Base-by-base conservation (phyloP, 2,888 invertebrate species). In the Malthinus flaveolus region DNA sequence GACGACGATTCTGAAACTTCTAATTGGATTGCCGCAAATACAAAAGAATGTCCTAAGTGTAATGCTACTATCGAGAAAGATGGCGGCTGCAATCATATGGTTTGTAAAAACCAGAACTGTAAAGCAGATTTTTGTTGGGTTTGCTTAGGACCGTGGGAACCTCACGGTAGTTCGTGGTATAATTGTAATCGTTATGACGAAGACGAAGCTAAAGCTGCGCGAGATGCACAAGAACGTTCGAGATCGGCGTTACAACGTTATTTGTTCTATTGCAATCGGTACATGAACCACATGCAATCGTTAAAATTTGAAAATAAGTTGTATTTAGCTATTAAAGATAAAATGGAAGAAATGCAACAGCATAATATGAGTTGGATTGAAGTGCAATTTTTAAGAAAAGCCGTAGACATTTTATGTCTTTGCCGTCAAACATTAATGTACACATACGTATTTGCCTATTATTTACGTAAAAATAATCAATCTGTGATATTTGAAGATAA, bases 301-400 rank as follows among this genome's bases (percentile, higher is more conserved):
- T 84, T 99, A 73, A 95, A 95, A 80, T 96, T 99, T 81, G 99
- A 99, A 82, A 91, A 91, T 80, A 97, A 97, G 85, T 84, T 99
- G 58, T 97, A 97, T 81, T 93, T 95, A 7, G 92, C 93, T 60
- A 93, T 98, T 56, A 95, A 97, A 80, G 91, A 92, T 78, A 98
- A 98, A 84, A 99, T 99, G 97, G 97, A 97, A 79, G 97, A 97
- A 81, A 97, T 99, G 98, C 98, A 99, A 78, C 96, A 96, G 77
- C 95, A 97, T 79, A 96, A 96, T 79, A 98, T 99, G 97, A 96
- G 97, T 67, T 99, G 98, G 98, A 99, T 99, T 73, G 99, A 99
- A 86, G 97, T 97, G 62, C 98, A 99, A 84, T 99, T 98, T 81
- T 83, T 99, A 73, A 94, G 94, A 80, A 96, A 97, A 79, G 98